phyloP scores from a whole-genome alignment of 1,140 invertebrate species.

The Oppia nitens region DNA sequence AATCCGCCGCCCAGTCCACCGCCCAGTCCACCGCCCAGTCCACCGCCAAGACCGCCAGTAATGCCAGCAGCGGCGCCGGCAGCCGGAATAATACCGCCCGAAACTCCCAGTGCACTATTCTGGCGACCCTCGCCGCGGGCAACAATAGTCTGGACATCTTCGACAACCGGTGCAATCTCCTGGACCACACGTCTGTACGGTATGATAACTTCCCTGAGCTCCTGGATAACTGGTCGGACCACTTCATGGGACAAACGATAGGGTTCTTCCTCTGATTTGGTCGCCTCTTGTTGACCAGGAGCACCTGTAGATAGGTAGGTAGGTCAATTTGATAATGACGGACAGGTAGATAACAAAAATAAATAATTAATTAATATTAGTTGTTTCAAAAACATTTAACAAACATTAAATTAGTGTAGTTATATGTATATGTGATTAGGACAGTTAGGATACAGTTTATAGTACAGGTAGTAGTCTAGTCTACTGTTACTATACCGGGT shows the following conservation, averaged over 20 bases:
- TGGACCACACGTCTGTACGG: slow-evolving; percentile 14
- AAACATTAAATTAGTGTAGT: too few relatives aligned
- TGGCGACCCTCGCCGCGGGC: neutral
- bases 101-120: neutral
- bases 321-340: too few relatives aligned
- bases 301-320: neutral
- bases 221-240: neutral
- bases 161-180: slow-evolving; percentile 9
- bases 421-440: neutral
- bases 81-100: neutral
- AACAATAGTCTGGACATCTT: slow-evolving; percentile 6
- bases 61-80: neutral
- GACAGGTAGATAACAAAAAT: neutral
- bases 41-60: neutral
- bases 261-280: slow-evolving; percentile 3
- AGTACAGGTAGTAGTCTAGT: neutral
- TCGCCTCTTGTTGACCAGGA: neutral
- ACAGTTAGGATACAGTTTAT: neutral
- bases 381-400: neutral
- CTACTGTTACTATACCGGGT: neutral
- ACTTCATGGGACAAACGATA: slow-evolving; percentile 9
- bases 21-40: neutral
- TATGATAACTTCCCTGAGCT: slow-evolving; percentile 9
- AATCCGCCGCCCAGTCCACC: neutral
- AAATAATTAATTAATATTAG: neutral